Evolutionary conservation across 2,113 vertebrate species (phyloP).

Genomic region (Potamarius usumacintae): DNA sequence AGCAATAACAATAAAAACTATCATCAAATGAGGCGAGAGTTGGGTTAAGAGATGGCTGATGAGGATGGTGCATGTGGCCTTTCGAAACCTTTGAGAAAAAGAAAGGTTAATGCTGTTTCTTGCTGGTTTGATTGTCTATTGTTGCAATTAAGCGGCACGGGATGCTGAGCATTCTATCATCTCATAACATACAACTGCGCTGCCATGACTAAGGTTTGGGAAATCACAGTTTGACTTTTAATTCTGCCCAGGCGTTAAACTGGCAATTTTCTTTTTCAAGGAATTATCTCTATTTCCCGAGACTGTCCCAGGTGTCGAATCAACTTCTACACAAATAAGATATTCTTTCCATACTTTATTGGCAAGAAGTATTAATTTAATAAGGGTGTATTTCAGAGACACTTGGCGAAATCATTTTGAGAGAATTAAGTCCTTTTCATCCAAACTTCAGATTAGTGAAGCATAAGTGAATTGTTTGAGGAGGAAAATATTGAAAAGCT

Average conservation of each 20-base stretch:
- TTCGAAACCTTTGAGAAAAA: slow-evolving; percentile 5
- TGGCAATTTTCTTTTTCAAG: slow-evolving; percentile 65
- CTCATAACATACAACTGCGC: slow-evolving; percentile 59
- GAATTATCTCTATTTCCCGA: slow-evolving; percentile 61
- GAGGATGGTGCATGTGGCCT: not conserved
- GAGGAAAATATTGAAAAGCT: slow-evolving; percentile 64
- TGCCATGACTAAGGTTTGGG: slow-evolving; percentile 61
- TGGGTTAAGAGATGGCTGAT: not conserved
- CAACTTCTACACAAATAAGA: slow-evolving; percentile 66
- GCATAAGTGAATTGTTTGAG: slow-evolving; percentile 71
- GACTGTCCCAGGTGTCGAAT: slow-evolving; percentile 68
- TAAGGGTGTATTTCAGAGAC: slow-evolving; percentile 62
- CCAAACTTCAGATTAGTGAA: slow-evolving; percentile 69
- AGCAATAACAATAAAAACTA: not conserved
- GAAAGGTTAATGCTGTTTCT: slow-evolving; percentile 46
- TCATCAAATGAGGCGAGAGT: not conserved
- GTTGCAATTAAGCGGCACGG: slow-evolving; percentile 59
- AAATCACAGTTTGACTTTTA: slow-evolving; percentile 69
- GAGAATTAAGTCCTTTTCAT: slow-evolving; percentile 67
- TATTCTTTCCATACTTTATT: slow-evolving; percentile 70
- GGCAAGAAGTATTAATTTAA: slow-evolving; percentile 67
- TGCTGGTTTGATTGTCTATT: slow-evolving; percentile 51
- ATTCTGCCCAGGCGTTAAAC: slow-evolving; percentile 69
- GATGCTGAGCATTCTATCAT: slow-evolving; percentile 69
- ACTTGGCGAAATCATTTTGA: slow-evolving; percentile 63